Evolutionary conservation across 2,888 invertebrate species (phyloP).

Genomic region (Pandemis cinnamomeana): DNA sequence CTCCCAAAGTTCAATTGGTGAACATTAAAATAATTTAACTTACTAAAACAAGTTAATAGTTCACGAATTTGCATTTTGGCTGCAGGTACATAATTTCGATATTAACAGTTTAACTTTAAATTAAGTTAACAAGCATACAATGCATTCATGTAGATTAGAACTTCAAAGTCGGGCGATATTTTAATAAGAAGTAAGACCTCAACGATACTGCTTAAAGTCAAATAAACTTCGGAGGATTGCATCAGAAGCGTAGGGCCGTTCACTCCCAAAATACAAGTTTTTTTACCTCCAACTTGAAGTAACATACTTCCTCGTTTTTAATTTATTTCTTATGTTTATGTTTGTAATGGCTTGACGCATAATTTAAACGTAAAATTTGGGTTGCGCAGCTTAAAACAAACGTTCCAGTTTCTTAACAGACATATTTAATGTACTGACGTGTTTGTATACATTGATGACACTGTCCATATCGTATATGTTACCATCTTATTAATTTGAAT

Average conservation of each 20-base stretch:
- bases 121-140: background rate
- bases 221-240: background rate
- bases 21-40: too few species aligned
- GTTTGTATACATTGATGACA: background rate
- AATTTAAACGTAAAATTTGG: background rate
- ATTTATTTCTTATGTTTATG: background rate
- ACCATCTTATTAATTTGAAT: conserved; percentile 32
- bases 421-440: conserved; percentile 1
- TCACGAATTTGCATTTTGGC: too few species aligned
- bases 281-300: background rate
- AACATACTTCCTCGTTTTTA: background rate
- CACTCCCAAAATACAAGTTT: conserved; percentile 23
- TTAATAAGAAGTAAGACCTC: conserved; percentile 1
- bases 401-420: background rate
- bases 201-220: conserved; percentile 4
- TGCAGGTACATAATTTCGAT: too few species aligned
- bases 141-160: background rate
- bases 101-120: background rate
- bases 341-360: conserved; percentile 5
- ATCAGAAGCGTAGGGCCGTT: conserved; percentile 5
- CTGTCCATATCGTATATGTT: background rate
- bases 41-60: too few species aligned
- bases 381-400: background rate
- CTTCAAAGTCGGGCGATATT: background rate
- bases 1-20: too few species aligned